These are phyloP conservation scores for Escarpia spicata DNA, from an alignment of 2,888 invertebrate species.

Conservation along the genomic window DNA sequence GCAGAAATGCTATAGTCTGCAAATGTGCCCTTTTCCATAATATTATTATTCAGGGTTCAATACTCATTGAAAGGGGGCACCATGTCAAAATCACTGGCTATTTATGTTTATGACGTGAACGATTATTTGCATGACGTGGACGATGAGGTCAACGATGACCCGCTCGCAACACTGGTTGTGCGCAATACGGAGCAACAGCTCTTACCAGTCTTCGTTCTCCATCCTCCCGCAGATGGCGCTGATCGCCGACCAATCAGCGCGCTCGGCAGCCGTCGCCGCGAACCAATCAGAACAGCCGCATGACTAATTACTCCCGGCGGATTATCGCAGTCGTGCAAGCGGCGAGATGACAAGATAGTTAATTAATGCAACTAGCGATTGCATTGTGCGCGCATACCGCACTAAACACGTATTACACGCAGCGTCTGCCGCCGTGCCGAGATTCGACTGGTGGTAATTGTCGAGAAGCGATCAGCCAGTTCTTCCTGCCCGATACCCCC, in stretches of 20 bases:
- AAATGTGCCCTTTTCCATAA: too few species aligned
- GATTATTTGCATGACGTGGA: too few species aligned
- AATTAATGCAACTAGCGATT: slow-evolving; percentile 16
- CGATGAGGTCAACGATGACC: too few species aligned
- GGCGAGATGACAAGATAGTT: slow-evolving; percentile 13
- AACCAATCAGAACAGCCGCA: background rate
- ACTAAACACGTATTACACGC: slow-evolving; percentile 10
- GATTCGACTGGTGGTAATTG: background rate
- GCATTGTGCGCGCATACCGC: slow-evolving; percentile 13
- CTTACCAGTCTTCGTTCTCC: background rate
- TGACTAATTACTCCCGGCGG: background rate
- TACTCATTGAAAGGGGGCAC: too few species aligned
- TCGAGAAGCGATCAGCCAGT: background rate
- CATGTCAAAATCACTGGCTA: too few species aligned
- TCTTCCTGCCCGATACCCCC: background rate
- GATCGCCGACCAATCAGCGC: background rate
- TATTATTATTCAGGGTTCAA: too few species aligned
- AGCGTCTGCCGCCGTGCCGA: background rate
- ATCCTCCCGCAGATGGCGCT: background rate
- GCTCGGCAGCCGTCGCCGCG: background rate
- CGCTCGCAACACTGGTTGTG: background rate
- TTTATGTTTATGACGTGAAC: too few species aligned
- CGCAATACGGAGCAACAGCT: background rate
- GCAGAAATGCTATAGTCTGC: too few species aligned
- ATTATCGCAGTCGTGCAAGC: background rate